phyloP scores from a whole-genome alignment of 2,888 invertebrate genomes.

The Plagodis dolabraria region DNA sequence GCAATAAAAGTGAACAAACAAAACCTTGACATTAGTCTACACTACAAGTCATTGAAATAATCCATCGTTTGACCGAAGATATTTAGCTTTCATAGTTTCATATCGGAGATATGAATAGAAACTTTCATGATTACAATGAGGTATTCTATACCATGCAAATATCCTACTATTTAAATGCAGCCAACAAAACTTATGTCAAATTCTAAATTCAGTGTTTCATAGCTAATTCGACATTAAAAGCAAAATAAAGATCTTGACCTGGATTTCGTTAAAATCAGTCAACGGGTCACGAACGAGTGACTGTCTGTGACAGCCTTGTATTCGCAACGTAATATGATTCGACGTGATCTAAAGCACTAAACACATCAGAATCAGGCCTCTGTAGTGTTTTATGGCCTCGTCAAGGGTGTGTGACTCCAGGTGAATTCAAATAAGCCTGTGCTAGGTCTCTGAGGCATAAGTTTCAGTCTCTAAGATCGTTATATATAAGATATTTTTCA shows the following conservation, averaged over 20 bases:
- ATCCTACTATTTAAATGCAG: no score
- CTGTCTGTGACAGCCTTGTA: conserved; percentile 76
- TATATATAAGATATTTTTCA: no score
- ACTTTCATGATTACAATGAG: no score
- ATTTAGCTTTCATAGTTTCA: no score
- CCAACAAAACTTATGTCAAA: no score
- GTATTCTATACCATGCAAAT: no score
- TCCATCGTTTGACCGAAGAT: no score
- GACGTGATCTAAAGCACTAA: conserved; percentile 62
- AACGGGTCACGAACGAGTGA: conserved; percentile 82
- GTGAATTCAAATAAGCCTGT: conserved; percentile 28
- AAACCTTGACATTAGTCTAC: no score
- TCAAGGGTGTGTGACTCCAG: conserved; percentile 26
- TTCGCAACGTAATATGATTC: conserved; percentile 63
- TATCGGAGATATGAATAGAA: no score
- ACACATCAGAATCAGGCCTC: conserved; percentile 46
- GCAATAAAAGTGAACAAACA: no score
- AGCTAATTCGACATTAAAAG: conserved; percentile 66
- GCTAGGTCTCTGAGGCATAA: conserved; percentile 8
- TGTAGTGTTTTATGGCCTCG: conserved; percentile 26
- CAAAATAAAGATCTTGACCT: conserved; percentile 81
- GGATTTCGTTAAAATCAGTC: conserved; percentile 77
- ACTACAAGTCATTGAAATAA: no score
- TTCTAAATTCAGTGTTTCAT: conserved; percentile 21
- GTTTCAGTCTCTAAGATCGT: no score